Base-by-base conservation (phyloP, 2,888 invertebrate genomes). In the Endotricha flammealis region DNA sequence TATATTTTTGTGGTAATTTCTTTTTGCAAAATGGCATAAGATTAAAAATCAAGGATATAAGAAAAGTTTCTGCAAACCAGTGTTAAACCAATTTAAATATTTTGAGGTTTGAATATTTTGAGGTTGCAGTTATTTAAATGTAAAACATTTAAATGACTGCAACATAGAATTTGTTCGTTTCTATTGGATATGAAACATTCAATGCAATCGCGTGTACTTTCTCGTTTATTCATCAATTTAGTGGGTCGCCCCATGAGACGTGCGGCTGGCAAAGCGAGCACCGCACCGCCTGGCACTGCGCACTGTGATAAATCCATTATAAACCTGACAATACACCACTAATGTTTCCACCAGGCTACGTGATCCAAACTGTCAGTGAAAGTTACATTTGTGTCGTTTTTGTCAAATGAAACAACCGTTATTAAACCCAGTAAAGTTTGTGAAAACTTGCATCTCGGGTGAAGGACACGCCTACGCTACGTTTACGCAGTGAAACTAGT, bases 191-290 rank as follows among this genome's bases (percentile, higher is more conserved):
- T 32, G 35, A 34, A 39, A 40, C 34, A 27, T 29, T 20, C 10
- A 34, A 48, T 32, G 25, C 43, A 24, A 43, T 48, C 44, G 43
- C 46, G 49, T 59, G 59, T 64, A 76, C 76, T 78, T 80, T 81
- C 80, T 70, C 76, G 70, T 67, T 69, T 71, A 72, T 73, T 72
- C 68, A 71, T 70, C 68, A 65, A 59, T 62, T 74, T 69, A 73
- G 77, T 82, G 68, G 81, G 81, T 78, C 78, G 65, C 59, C 54
- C 33, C 29, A 50, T 42, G 57, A 55, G 56, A 60, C 59, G 62
- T 54, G 63, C 56, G 57, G 50, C 51, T 53, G 54, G 55, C 52
- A 53, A 56, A 54, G 51, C 57, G 57, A 58, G 62, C 58, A 57
- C 44, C 48, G 53, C 44, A 46, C 53, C 27, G 37, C 36, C 32